Percentiles rank a stretch among this genome's conserved stretches.
Conservation (phyloP, 2,797 vertebrate genomes). For the Lutjanus argentimaculatus region DNA sequence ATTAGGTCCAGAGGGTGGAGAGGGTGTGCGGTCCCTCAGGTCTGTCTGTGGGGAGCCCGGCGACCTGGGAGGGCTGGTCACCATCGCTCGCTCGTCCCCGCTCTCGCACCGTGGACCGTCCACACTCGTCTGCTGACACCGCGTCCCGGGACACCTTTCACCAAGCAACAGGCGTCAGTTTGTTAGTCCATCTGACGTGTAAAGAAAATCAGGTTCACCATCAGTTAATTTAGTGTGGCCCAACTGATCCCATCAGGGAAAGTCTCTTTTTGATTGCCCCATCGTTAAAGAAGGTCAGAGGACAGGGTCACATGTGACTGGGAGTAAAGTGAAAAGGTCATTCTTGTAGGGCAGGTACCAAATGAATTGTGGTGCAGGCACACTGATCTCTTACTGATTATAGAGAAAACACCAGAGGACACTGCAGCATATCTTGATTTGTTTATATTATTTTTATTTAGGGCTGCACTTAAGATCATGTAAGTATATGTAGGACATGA, state of each 20-base stretch:
- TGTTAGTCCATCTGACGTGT: slow-evolving; percentile 70
- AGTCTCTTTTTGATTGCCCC: slow-evolving; percentile 2
- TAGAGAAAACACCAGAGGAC: not conserved
- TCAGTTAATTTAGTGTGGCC: slow-evolving; percentile 42
- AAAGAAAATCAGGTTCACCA: slow-evolving; percentile 63
- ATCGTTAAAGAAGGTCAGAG: slow-evolving; percentile 9
- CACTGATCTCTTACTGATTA: not conserved
- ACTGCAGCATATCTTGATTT: not conserved
- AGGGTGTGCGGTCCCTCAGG: slow-evolving; percentile 84
- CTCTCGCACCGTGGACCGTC: slow-evolving; percentile 88
- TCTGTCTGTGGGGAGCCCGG: slow-evolving; percentile 87
- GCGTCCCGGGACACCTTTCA: slow-evolving; percentile 95
- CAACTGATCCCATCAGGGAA: slow-evolving; percentile 12
- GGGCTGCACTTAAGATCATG: not conserved
- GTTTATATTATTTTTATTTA: not conserved
- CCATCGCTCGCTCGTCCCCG: slow-evolving; percentile 82
- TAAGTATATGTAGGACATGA: not conserved
- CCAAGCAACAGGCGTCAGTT: slow-evolving; percentile 69
- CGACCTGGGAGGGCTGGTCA: slow-evolving; percentile 85
- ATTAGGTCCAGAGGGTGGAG: slow-evolving; percentile 79
- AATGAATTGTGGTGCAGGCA: not conserved
- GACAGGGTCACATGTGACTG: not conserved
- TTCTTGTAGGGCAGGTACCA: not conserved
- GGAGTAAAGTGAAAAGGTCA: not conserved
- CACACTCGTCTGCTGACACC: slow-evolving; percentile 88